Evolutionary conservation across 1,140 invertebrate species (phyloP).

Genomic region (Heterodera schachtii): DNA sequence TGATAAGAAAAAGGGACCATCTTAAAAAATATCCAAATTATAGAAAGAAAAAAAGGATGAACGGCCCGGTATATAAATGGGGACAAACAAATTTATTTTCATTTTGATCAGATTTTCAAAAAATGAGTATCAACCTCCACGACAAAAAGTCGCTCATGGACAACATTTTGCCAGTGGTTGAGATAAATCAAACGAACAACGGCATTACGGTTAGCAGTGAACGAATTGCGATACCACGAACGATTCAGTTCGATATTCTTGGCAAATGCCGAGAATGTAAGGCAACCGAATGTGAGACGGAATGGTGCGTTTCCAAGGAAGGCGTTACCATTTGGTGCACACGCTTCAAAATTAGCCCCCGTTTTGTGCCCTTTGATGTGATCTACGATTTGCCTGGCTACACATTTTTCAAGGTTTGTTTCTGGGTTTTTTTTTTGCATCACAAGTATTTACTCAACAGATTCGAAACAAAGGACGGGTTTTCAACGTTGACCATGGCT

Average conservation of each 20-base stretch:
- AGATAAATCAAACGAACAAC: not conserved
- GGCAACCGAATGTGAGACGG: not conserved
- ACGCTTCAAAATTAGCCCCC: not conserved
- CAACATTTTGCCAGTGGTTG: not conserved
- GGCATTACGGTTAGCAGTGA: not conserved
- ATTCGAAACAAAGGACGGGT: no score
- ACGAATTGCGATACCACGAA: not conserved
- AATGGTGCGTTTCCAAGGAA: not conserved
- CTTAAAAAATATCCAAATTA: no score
- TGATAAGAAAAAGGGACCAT: no score
- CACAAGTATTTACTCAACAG: no score
- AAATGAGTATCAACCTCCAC: not conserved
- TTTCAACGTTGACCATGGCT: no score
- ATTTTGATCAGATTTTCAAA: not conserved
- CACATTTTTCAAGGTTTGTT: not conserved
- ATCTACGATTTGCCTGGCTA: conserved; percentile 6
- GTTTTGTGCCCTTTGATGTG: conserved; percentile 15
- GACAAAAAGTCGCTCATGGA: not conserved
- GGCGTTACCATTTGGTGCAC: conserved; percentile 4
- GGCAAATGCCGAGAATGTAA: conserved; percentile 12
- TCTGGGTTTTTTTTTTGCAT: no score
- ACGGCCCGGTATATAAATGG: no score
- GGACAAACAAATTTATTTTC: no score
- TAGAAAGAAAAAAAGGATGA: no score
- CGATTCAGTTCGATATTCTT: not conserved